Evolutionary conservation across 2,797 vertebrate species (phyloP).

Genomic region (Gallinago solitaria): DNA sequence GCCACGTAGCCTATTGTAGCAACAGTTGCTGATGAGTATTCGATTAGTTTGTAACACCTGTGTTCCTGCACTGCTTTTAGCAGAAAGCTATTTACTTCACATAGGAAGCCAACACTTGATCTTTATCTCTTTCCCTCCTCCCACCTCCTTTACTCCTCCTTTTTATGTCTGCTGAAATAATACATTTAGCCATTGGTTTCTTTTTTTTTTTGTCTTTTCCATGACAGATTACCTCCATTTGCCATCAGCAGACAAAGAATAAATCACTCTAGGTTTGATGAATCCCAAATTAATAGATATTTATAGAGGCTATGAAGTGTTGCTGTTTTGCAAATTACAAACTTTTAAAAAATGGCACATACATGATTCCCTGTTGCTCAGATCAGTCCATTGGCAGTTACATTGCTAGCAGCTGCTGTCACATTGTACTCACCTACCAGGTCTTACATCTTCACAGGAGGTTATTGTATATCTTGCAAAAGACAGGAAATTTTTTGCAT

Average conservation of each 20-base stretch:
- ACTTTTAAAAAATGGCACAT: background rate
- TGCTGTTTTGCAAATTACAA: background rate
- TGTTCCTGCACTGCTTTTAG: background rate
- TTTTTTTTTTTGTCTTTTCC: background rate
- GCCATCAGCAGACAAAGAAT: background rate
- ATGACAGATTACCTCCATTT: accelerated
- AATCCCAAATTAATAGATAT: background rate
- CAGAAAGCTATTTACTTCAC: background rate
- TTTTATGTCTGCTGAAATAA: background rate
- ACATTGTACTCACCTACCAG: background rate
- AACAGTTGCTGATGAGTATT: background rate
- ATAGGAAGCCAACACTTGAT: conserved; percentile 3
- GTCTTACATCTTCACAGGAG: background rate
- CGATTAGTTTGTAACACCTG: background rate
- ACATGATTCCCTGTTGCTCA: background rate
- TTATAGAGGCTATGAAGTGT: background rate
- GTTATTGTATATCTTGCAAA: background rate
- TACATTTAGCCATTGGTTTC: background rate
- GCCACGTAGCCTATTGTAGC: background rate
- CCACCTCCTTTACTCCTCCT: background rate
- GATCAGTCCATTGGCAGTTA: background rate
- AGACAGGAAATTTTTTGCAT: background rate
- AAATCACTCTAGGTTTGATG: background rate
- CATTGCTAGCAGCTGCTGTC: background rate
- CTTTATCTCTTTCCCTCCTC: conserved; percentile 18